Evolutionary conservation across 2,113 vertebrate species (phyloP).

Genomic region (Gallinago paraguaiae): DNA sequence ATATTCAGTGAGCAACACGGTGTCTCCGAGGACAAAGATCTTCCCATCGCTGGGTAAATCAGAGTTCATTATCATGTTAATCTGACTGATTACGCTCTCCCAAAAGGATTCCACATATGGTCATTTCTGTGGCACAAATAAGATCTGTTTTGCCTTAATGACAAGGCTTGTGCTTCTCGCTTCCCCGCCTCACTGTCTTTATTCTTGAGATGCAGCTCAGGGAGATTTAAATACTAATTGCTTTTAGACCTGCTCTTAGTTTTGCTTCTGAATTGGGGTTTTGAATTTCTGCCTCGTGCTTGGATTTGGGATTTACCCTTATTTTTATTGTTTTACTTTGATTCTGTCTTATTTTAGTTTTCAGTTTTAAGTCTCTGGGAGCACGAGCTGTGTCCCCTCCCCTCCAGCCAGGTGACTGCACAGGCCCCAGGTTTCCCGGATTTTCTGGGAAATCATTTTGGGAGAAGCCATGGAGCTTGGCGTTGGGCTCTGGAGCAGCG

Average conservation of each 20-base stretch:
- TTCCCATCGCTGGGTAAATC: not conserved
- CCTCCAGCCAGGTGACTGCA: accelerated
- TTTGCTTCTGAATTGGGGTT: not conserved
- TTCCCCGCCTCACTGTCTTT: not conserved
- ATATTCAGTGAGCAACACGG: not conserved
- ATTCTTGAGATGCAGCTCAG: not conserved
- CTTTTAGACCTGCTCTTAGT: not conserved
- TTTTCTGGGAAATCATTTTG: accelerated
- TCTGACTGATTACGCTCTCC: not conserved
- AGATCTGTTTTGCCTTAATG: not conserved
- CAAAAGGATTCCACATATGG: not conserved
- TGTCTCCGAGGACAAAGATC: not conserved
- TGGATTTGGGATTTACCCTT: not conserved
- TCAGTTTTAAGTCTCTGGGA: not conserved
- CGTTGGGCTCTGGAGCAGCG: not conserved
- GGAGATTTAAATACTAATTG: not conserved
- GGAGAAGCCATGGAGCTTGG: not conserved
- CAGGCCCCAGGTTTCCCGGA: accelerated
- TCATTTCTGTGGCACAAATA: not conserved
- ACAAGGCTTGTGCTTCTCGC: accelerated
- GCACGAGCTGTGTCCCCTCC: accelerated
- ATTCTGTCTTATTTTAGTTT: not conserved
- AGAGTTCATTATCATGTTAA: conserved; percentile 30
- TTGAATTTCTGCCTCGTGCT: not conserved
- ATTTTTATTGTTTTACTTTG: not conserved